Conservation (phyloP, 2,113 vertebrate genomes). For the Bubalus kerabau region DNA sequence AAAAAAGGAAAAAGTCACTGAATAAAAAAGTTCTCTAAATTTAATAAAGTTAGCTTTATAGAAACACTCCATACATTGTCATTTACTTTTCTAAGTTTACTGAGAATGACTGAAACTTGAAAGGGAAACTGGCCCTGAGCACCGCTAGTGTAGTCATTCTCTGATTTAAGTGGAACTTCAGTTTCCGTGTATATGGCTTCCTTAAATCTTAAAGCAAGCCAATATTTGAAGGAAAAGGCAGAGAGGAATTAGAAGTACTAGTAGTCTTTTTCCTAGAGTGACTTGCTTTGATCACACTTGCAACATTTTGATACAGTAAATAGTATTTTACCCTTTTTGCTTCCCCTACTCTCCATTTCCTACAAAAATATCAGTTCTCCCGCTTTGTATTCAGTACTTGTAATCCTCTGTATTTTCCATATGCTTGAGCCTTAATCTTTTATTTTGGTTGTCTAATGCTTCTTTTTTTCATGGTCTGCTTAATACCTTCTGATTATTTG, state of each 20-base stretch:
- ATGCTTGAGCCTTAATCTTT: not conserved
- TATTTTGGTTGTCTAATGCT: not conserved
- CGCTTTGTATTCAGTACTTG: not conserved
- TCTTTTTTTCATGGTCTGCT: not conserved
- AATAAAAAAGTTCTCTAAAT: not conserved
- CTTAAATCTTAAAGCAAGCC: not conserved
- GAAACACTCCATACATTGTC: not conserved
- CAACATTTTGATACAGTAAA: not conserved
- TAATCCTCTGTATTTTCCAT: not conserved
- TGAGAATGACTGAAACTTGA: not conserved
- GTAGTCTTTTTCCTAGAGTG: not conserved
- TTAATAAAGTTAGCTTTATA: not conserved
- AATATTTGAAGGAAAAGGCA: not conserved
- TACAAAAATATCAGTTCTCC: not conserved
- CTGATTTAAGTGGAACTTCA: not conserved
- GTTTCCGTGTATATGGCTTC: not conserved
- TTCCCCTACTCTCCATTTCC: not conserved
- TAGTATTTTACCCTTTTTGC: not conserved
- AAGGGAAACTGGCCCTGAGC: not conserved
- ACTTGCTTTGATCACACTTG: not conserved
- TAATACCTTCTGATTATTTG: not conserved
- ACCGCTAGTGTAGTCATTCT: not conserved
- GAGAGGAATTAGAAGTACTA: not conserved
- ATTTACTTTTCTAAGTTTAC: not conserved
- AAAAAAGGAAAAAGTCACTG: slow-evolving; percentile 6